Evolutionary conservation across 1,140 invertebrate genomes (phyloP).

Genomic region (Ylistrum balloti): DNA sequence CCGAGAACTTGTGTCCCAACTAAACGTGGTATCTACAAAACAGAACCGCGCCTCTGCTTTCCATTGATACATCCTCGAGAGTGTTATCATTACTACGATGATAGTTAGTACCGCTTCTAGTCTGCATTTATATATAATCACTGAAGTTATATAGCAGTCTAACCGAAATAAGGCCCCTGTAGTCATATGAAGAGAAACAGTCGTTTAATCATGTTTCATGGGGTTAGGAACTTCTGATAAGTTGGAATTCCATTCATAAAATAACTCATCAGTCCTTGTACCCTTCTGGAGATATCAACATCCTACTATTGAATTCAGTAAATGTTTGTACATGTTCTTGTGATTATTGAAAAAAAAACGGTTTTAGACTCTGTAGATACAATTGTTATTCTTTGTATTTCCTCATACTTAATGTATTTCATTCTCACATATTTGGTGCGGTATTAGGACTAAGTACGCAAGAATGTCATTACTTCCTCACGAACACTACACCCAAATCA

Average conservation of each 20-base stretch:
- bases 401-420: too few relatives aligned
- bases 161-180: background rate
- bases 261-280: background rate
- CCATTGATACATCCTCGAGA: background rate
- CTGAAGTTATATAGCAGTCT: background rate
- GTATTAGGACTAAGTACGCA: too few relatives aligned
- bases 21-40: too few relatives aligned
- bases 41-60: background rate
- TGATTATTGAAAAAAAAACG: too few relatives aligned
- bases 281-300: too few relatives aligned
- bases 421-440: too few relatives aligned
- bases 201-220: background rate
- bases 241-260: conserved; percentile 13
- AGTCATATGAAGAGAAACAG: conserved; percentile 11
- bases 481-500: too few relatives aligned
- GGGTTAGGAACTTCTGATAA: background rate
- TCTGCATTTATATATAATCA: background rate
- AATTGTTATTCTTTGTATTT: too few relatives aligned
- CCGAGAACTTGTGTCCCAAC: background rate
- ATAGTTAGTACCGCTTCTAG: background rate
- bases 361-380: too few relatives aligned
- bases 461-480: too few relatives aligned
- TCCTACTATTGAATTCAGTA: too few relatives aligned
- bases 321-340: too few relatives aligned
- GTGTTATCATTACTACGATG: background rate